Evolutionary conservation across 2,888 invertebrate species (phyloP).

Genomic region (Apamea epomidion): DNA sequence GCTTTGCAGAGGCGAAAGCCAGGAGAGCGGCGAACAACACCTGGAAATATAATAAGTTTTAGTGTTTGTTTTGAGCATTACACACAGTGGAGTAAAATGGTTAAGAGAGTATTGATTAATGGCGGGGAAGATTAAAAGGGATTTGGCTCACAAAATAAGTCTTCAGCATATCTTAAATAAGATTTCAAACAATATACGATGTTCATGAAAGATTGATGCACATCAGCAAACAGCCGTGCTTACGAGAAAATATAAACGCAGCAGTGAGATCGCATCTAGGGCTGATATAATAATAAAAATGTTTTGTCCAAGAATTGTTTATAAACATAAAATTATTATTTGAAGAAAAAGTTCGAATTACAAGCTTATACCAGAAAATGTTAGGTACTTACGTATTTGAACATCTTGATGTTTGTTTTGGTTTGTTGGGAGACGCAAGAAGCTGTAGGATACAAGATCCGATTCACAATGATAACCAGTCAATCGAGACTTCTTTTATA

Average conservation of each 20-base stretch:
- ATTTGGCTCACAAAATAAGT: neutral
- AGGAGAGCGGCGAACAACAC: slow-evolving; percentile 88
- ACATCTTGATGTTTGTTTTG: slow-evolving; percentile 79
- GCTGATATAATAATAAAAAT: neutral
- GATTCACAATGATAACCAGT: slow-evolving; percentile 68
- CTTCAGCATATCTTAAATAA: neutral
- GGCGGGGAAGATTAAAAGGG: neutral
- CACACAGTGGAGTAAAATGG: neutral
- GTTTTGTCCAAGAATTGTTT: neutral
- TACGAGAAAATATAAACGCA: neutral
- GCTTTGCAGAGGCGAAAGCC: slow-evolving; percentile 89
- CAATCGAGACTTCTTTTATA: slow-evolving; percentile 73
- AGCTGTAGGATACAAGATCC: slow-evolving; percentile 61
- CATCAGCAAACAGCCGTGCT: neutral
- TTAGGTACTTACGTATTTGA: slow-evolving; percentile 86
- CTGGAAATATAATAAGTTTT: slow-evolving; percentile 69
- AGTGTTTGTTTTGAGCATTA: neutral
- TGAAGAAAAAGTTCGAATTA: neutral
- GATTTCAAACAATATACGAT: neutral
- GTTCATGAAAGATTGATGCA: neutral
- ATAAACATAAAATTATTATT: neutral
- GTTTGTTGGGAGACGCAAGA: slow-evolving; percentile 56
- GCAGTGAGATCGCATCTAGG: too few species aligned
- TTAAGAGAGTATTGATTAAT: neutral
- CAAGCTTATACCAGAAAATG: neutral